Percentiles rank a stretch among this genome's conserved stretches.
These are phyloP conservation scores for Lordiphosa mommai DNA, from an alignment of 1,140 invertebrate genomes.

Conservation along the genomic window DNA sequence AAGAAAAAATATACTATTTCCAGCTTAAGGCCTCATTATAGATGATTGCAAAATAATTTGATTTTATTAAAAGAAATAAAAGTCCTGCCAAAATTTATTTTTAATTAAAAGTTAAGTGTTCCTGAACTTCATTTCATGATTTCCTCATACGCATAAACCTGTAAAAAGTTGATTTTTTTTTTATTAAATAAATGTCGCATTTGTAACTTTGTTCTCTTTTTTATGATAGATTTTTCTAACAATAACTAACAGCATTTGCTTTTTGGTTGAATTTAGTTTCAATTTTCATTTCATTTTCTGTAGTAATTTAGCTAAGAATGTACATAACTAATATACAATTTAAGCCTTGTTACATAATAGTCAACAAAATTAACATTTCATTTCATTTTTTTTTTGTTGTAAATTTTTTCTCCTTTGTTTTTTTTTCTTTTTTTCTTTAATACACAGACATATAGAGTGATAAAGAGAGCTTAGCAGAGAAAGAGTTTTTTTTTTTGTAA, in stretches of 20 bases:
- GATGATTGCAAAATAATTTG: too few relatives aligned
- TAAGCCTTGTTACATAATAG: constrained; percentile 73
- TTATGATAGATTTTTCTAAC: constrained; percentile 62
- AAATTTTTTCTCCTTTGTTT: constrained; percentile 1
- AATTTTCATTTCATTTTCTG: constrained; percentile 18
- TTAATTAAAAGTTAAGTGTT: too few relatives aligned
- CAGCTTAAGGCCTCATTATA: too few relatives aligned
- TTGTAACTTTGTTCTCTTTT: constrained; percentile 14
- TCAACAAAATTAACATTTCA: constrained; percentile 69
- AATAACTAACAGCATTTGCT: constrained; percentile 66
- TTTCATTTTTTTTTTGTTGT: constrained; percentile 37
- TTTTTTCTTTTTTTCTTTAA: constrained; percentile 25
- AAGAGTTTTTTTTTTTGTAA: constrained; percentile 11
- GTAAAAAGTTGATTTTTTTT: constrained; percentile 24
- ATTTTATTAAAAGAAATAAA: too few relatives aligned
- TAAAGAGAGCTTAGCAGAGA: constrained; percentile 41
- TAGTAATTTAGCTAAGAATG: constrained; percentile 52
- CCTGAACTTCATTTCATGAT: too few relatives aligned
- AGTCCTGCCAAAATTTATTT: too few relatives aligned
- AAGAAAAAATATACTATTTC: too few relatives aligned
- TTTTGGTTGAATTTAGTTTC: constrained; percentile 38
- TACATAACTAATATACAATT: constrained; percentile 71
- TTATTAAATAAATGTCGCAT: constrained; percentile 11
- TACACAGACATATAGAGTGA: constrained; percentile 40
- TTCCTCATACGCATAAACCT: neutral